These are phyloP conservation scores for Rhinoderma darwinii DNA, from an alignment of 2,113 vertebrate genomes.

Conservation along the genomic window DNA sequence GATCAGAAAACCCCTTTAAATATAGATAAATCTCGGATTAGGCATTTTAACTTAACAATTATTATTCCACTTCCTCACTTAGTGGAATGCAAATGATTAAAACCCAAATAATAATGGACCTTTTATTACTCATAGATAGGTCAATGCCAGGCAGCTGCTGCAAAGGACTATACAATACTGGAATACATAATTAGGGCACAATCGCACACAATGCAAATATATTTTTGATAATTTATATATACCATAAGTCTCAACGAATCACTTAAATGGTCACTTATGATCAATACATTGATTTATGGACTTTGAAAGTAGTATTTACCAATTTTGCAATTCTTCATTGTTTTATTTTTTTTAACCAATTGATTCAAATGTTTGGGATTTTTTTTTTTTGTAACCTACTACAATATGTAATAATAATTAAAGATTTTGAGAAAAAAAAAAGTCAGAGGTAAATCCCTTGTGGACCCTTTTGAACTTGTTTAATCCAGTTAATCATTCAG, in stretches of 20 bases:
- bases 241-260: not conserved
- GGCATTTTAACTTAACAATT: not conserved
- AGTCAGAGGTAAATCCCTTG: not conserved
- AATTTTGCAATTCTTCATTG: not conserved
- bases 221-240: not conserved
- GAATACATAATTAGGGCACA: not conserved
- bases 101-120: not conserved
- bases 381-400: not conserved
- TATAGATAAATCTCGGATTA: not conserved
- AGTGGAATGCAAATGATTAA: not conserved
- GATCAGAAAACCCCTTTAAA: too few species aligned
- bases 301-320: not conserved
- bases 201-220: not conserved
- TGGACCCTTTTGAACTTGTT: not conserved
- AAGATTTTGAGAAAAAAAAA: not conserved
- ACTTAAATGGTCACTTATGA: not conserved
- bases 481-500: not conserved
- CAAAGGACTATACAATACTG: not conserved
- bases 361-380: not conserved
- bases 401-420: not conserved
- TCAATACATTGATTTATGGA: not conserved
- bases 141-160: slow-evolving; percentile 9
- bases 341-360: not conserved
- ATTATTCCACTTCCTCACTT: not conserved
- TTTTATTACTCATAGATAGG: not conserved